phyloP scores from a whole-genome alignment of 2,888 invertebrate genomes.

The Eupithecia abbreviata region DNA sequence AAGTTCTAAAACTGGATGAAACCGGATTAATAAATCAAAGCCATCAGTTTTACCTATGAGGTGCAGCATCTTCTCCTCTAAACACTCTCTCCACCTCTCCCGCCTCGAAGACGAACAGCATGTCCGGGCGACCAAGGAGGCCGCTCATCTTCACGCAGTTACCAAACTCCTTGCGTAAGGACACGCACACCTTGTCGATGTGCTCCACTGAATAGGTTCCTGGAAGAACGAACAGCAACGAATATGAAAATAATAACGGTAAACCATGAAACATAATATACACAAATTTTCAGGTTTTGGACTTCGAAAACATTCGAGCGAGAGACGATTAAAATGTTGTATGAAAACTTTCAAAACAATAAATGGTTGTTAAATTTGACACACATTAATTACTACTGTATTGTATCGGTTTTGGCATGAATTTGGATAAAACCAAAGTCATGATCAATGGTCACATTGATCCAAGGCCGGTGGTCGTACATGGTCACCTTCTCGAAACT shows the following conservation, averaged over 20 bases:
- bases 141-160: slow-evolving; percentile 87
- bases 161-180: slow-evolving; percentile 85
- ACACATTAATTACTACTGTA: too few species aligned
- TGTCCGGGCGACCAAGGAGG: slow-evolving; percentile 87
- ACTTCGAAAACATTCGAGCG: not conserved
- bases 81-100: slow-evolving; percentile 88
- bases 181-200: slow-evolving; percentile 86
- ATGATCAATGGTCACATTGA: too few species aligned
- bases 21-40: too few species aligned
- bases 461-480: too few species aligned
- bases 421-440: too few species aligned
- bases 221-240: slow-evolving; percentile 54
- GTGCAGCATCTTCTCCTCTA: slow-evolving; percentile 86
- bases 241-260: too few species aligned
- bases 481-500: too few species aligned
- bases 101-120: slow-evolving; percentile 89
- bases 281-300: not conserved
- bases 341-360: not conserved
- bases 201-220: slow-evolving; percentile 86
- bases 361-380: not conserved
- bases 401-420: too few species aligned
- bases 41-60: slow-evolving; percentile 73
- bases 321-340: not conserved
- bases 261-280: too few species aligned
- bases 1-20: not conserved